Conservation (phyloP, 2,113 vertebrate species). For the Mola mola region DNA sequence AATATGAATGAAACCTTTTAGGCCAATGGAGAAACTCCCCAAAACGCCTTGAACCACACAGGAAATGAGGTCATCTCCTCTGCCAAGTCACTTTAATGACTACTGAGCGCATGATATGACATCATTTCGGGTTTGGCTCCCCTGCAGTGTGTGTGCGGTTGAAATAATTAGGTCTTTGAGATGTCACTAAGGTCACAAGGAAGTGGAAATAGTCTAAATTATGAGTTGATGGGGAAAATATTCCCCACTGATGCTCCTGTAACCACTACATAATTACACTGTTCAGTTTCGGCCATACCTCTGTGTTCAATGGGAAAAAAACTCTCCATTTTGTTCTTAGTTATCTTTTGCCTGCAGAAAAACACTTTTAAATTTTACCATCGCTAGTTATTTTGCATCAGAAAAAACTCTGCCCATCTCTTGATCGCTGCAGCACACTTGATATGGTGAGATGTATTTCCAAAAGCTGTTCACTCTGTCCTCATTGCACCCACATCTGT, state of each 20-base stretch:
- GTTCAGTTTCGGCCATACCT: neutral
- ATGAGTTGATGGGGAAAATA: neutral
- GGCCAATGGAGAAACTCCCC: slow-evolving; percentile 33
- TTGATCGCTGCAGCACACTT: slow-evolving; percentile 1
- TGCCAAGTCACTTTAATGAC: slow-evolving; percentile 29
- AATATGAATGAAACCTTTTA: neutral
- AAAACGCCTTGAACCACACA: slow-evolving; percentile 34
- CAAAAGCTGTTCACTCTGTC: slow-evolving; percentile 39
- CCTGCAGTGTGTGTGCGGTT: neutral
- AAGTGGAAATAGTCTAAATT: neutral
- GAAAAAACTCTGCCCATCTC: slow-evolving; percentile 12
- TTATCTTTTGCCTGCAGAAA: slow-evolving; percentile 38
- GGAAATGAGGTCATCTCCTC: slow-evolving; percentile 71
- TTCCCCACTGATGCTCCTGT: neutral
- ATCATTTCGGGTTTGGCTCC: slow-evolving; percentile 42
- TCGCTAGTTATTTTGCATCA: slow-evolving; percentile 20
- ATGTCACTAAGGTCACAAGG: slow-evolving; percentile 18
- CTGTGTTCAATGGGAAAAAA: neutral
- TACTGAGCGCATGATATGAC: slow-evolving; percentile 46
- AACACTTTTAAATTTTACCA: slow-evolving; percentile 16
- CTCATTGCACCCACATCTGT: slow-evolving; percentile 60
- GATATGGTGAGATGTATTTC: slow-evolving; percentile 38
- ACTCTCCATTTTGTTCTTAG: neutral
- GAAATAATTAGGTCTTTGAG: slow-evolving; percentile 9
- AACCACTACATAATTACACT: neutral